Percentiles rank a stretch among this genome's conserved stretches.
Conservation (phyloP, 2,888 invertebrate species). For the Parnassius glacialis region DNA sequence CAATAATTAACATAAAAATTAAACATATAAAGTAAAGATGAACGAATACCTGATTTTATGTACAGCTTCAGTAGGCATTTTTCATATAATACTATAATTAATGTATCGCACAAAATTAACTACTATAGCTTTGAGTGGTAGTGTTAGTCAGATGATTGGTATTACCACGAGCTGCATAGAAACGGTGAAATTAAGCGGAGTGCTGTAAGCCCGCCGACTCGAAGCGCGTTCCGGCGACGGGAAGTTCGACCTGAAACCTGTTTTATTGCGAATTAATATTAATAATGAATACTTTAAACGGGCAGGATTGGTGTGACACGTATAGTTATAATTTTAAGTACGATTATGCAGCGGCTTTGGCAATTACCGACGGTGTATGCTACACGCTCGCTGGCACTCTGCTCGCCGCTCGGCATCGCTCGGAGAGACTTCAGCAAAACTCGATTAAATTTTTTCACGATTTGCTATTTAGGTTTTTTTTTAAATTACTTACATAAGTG, state of each 20-base stretch:
- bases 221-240: constrained; percentile 21
- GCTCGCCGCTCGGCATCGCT: background rate
- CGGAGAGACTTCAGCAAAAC: background rate
- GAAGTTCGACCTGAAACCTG: constrained; percentile 46
- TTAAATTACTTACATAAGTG: too few relatives aligned
- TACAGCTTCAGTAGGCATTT: too few relatives aligned
- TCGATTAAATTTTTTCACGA: background rate
- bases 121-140: too few relatives aligned
- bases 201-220: constrained; percentile 40
- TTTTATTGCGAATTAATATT: constrained; percentile 74
- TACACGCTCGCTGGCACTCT: background rate
- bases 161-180: constrained; percentile 28
- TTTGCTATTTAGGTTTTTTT: too few relatives aligned
- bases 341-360: constrained; percentile 65
- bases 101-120: constrained; percentile 7
- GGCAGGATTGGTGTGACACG: constrained; percentile 65
- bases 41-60: too few relatives aligned
- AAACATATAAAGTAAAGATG: too few relatives aligned
- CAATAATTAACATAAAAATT: too few relatives aligned
- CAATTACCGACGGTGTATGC: constrained; percentile 65
- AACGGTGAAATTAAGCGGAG: constrained; percentile 28
- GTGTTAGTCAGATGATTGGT: too few relatives aligned
- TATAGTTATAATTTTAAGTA: constrained; percentile 71
- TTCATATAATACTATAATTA: background rate
- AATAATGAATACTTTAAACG: constrained; percentile 73